Evolutionary conservation across 2,888 invertebrate species (phyloP).

Genomic region (Cerastis rubricosa): DNA sequence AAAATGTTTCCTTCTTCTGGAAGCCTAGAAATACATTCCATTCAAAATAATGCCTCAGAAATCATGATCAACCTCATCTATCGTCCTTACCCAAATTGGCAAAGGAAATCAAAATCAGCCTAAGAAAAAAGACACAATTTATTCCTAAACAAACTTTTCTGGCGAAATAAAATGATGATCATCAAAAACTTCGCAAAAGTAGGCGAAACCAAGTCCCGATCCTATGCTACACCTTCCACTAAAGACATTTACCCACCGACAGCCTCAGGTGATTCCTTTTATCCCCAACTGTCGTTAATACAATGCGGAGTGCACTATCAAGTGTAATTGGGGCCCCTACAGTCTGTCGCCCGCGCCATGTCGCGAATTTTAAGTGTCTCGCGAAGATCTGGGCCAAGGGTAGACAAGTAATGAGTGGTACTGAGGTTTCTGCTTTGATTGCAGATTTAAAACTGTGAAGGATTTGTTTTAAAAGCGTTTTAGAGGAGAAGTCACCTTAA

Average conservation of each 20-base stretch:
- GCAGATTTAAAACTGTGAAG: not conserved
- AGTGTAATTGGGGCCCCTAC: conserved; percentile 52
- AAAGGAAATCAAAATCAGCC: not conserved
- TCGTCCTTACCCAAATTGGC: not conserved
- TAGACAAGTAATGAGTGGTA: conserved; percentile 19
- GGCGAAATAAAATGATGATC: not conserved
- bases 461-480: not conserved
- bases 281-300: conserved; percentile 57
- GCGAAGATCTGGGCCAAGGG: conserved; percentile 56
- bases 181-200: not conserved
- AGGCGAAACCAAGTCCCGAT: conserved; percentile 30
- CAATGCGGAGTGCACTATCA: conserved; percentile 54
- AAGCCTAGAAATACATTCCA: not conserved
- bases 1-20: not conserved
- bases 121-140: not conserved
- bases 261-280: conserved; percentile 61
- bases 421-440: conserved; percentile 14
- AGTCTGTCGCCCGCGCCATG: conserved; percentile 56
- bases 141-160: not conserved
- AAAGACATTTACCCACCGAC: conserved; percentile 26
- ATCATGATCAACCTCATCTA: not conserved
- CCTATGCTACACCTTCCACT: conserved; percentile 23
- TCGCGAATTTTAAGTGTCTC: conserved; percentile 52
- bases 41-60: not conserved
- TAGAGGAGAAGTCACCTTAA: not conserved